phyloP scores from a whole-genome alignment of 2,888 invertebrate genomes.

The Rhingia rostrata region DNA sequence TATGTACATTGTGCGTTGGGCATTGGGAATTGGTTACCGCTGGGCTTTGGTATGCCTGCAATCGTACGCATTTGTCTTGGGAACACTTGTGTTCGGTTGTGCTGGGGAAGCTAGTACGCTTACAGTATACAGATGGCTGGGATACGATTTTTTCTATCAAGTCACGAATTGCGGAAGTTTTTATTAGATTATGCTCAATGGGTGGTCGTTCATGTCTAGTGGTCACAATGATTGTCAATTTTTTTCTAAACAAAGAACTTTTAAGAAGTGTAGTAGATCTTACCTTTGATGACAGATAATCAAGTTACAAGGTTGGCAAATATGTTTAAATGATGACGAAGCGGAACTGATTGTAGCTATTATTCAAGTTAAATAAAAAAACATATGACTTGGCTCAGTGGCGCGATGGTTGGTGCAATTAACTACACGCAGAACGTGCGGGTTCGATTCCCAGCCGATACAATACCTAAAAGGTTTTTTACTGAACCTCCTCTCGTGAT shows the following conservation, averaged over 20 bases:
- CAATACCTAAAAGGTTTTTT: too few species aligned
- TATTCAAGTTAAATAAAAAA: too few species aligned
- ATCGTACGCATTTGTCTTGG: constrained; percentile 16
- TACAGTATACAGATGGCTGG: neutral
- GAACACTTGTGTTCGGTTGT: constrained; percentile 22
- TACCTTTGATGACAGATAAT: neutral
- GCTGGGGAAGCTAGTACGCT: constrained; percentile 3
- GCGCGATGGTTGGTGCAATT: too few species aligned
- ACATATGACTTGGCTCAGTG: too few species aligned
- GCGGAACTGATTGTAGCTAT: neutral
- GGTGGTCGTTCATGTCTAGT: constrained; percentile 22
- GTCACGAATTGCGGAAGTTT: constrained; percentile 48
- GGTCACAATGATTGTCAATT: neutral
- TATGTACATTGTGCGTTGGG: constrained; percentile 33
- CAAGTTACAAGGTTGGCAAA: neutral
- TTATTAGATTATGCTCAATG: constrained; percentile 11
- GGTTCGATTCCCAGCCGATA: too few species aligned
- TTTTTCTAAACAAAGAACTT: neutral
- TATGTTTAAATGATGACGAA: neutral
- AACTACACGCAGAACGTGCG: too few species aligned
- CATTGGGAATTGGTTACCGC: neutral
- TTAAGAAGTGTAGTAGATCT: neutral
- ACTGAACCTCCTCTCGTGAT: too few species aligned
- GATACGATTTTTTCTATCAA: neutral
- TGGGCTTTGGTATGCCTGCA: constrained; percentile 2